Evolutionary conservation across 2,113 vertebrate genomes (phyloP).

Genomic region (Mastomys coucha): DNA sequence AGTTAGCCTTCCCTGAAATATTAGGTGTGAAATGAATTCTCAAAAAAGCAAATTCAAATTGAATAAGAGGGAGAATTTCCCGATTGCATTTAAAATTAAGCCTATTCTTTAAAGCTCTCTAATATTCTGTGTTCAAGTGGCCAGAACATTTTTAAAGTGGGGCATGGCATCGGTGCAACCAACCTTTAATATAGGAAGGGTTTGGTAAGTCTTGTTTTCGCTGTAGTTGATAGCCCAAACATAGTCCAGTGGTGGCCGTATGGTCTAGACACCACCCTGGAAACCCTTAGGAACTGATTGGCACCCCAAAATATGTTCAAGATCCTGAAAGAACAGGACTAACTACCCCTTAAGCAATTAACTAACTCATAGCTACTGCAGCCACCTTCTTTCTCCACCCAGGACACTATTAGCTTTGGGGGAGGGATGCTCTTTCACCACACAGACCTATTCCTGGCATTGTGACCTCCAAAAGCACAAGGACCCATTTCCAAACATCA

Average conservation of each 20-base stretch:
- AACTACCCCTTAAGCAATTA: constrained; percentile 12
- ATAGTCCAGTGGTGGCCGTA: not conserved
- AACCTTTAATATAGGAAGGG: constrained; percentile 6
- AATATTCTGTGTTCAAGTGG: not conserved
- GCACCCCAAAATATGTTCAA: not conserved
- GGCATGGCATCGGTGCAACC: not conserved
- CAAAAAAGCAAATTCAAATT: constrained; percentile 49
- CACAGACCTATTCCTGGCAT: not conserved
- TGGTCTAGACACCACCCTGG: rapidly evolving
- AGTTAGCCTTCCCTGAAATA: constrained; percentile 49
- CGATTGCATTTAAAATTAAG: constrained; percentile 54
- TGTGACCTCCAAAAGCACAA: constrained; percentile 9
- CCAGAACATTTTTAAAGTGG: constrained; percentile 65
- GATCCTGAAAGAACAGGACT: constrained; percentile 46
- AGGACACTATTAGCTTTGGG: not conserved
- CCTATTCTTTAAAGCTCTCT: constrained; percentile 42
- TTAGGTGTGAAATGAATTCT: constrained; percentile 10
- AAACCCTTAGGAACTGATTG: not conserved
- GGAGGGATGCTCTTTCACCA: not conserved
- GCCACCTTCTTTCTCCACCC: constrained; percentile 35
- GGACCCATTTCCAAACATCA: not conserved
- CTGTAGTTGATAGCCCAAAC: not conserved
- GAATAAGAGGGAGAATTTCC: constrained; percentile 13
- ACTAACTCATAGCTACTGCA: constrained; percentile 18
- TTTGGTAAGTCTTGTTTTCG: not conserved